Evolutionary conservation across 2,888 invertebrate genomes (phyloP), one percentile per base, ranked within the genome.

Genomic region (Liodrosophila aerea): DNA sequence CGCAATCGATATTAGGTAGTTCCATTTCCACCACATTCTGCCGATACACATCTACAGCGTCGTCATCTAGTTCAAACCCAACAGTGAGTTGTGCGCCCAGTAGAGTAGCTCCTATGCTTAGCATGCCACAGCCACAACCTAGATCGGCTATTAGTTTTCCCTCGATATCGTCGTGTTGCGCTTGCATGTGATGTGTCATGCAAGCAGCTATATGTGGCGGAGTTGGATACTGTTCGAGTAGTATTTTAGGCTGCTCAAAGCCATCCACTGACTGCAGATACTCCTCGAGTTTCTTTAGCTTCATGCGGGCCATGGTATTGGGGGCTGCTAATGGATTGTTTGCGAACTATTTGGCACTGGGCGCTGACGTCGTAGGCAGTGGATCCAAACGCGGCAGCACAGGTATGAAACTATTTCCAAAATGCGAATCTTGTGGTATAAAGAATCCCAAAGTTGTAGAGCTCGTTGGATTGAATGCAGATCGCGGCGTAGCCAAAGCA

Each of bases 211-310:
- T 94, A 89, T 98, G 97, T 5, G 98, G 92, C 29, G 96, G 95
- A 0, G 99, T 99, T 11, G 94, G 93, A 91, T 99, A 99, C 88
- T 99, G 99, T 88, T 99, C 99, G 47, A 97, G 91, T 45, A 93
- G 89, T 63, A 98, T 91, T 91, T 98, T 98, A 0, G 99, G 98
- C 39, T 93, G 92, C 22, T 94, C 92, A 91, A 99, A 99, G n/a
- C 93, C 94, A 65, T 94, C 94, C 43, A 98, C 91, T 62, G 93
- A 92, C 88, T 97, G 94, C 53, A 99, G 91, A 88, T 94, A 92
- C 74, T 95, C 93, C 90, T 98, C 95, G 51, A 99, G 90, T 68
- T 94, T 92, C 89, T 95, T 95, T 61, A 97, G 90, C 88, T 96
- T 96, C 91, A 98, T 93, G 58, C 92, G 91, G 11, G 93, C 92